Evolutionary conservation across 2,888 invertebrate species (phyloP).

Genomic region (Polietes domitor): DNA sequence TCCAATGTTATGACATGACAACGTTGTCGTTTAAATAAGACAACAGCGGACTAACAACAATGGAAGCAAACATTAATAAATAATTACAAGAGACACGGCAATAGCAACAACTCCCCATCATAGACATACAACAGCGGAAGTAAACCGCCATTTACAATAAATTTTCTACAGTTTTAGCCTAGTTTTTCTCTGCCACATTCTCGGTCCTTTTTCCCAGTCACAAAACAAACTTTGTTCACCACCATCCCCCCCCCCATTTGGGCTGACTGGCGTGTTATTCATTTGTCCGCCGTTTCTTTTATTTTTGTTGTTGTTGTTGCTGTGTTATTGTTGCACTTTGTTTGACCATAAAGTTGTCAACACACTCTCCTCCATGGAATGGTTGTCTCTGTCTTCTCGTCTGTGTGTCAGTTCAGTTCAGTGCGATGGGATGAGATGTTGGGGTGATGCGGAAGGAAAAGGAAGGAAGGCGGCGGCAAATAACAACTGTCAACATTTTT

Average conservation of each 20-base stretch:
- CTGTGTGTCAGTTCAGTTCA: background rate
- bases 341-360: slow-evolving; percentile 19
- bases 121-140: slow-evolving; percentile 54
- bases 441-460: background rate
- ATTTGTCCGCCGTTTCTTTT: background rate
- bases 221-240: background rate
- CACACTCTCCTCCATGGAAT: background rate
- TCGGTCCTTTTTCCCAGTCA: background rate
- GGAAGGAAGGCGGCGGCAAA: too few relatives aligned
- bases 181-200: slow-evolving; percentile 47
- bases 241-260: too few relatives aligned
- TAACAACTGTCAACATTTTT: too few relatives aligned
- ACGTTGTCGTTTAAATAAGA: background rate
- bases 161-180: slow-evolving; percentile 61
- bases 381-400: background rate
- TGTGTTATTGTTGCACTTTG: background rate
- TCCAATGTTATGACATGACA: too few relatives aligned
- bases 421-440: background rate
- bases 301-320: background rate
- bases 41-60: background rate
- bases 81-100: slow-evolving; percentile 21
- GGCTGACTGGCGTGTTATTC: background rate
- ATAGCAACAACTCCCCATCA: background rate
- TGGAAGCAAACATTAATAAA: slow-evolving; percentile 4
- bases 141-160: slow-evolving; percentile 61